Evolutionary conservation across 2,113 vertebrate species (phyloP).

Genomic region (Oryctolagus cuniculus): mOryCun1.1 NC_091442.1:34909501-34910000

Average conservation of each 20-base stretch:
- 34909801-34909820: not conserved
- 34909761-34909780: not conserved
- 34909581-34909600: not conserved
- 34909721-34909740: not conserved
- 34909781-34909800: not conserved
- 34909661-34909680: not conserved
- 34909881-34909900: not conserved
- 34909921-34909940: not conserved
- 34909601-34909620: not conserved
- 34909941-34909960: not conserved
- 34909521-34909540: not conserved
- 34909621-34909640: not conserved
- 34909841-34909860: not conserved
- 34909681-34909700: not conserved
- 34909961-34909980: not conserved
- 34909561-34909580: not conserved
- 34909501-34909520: not conserved
- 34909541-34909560: not conserved
- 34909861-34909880: not conserved
- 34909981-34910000: not conserved
- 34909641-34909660: not conserved
- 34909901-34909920: not conserved
- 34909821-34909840: not conserved
- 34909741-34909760: constrained; percentile 23
- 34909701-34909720: constrained; percentile 32